Evolutionary conservation across 1,140 invertebrate genomes (phyloP).

Genomic region (Dolichoris vasculosae): DNA sequence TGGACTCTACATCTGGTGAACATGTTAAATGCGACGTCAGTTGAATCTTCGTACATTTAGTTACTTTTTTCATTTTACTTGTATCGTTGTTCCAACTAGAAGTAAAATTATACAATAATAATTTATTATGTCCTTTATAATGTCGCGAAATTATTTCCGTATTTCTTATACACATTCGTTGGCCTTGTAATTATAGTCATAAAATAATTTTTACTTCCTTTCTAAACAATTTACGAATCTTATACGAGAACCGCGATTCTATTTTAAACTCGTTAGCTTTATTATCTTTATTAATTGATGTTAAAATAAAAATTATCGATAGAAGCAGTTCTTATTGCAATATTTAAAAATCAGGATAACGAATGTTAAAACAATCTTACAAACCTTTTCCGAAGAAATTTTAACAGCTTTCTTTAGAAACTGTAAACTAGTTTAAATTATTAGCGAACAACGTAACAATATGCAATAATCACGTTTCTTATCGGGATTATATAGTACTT

Average conservation of each 20-base stretch:
- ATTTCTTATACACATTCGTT: background rate
- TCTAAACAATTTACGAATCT: background rate
- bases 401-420: background rate
- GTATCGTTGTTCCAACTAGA: background rate
- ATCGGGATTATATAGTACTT: too few species aligned
- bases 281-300: background rate
- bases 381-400: background rate
- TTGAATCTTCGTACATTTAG: conserved; percentile 18
- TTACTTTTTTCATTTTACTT: background rate
- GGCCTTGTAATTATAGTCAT: background rate
- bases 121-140: background rate
- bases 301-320: background rate
- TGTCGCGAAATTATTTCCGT: background rate
- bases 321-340: background rate
- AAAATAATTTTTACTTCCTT: background rate
- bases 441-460: too few species aligned
- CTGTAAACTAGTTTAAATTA: too few species aligned
- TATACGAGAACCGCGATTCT: background rate
- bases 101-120: background rate
- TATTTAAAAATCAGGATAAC: background rate
- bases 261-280: background rate
- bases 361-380: background rate
- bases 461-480: too few species aligned
- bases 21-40: conserved; percentile 76
- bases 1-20: conserved; percentile 75